Conservation (phyloP, 2,888 invertebrate genomes). For the Ischnura elegans region DNA sequence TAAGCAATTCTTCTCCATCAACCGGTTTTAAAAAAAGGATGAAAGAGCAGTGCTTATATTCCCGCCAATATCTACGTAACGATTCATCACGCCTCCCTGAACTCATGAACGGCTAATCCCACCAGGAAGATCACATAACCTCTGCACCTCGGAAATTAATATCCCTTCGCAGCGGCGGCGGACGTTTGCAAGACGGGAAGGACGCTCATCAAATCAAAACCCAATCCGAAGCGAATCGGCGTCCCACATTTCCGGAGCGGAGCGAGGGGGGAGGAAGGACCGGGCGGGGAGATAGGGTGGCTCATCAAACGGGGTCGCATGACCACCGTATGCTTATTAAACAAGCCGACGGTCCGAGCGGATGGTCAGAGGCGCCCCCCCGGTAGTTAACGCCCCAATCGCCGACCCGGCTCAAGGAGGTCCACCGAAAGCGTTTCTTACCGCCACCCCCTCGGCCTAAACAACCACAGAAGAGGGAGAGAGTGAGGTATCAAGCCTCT, state of each 20-base stretch:
- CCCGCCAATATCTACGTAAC: not conserved
- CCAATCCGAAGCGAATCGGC: constrained; percentile 14
- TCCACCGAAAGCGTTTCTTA: not conserved
- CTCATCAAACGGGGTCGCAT: constrained; percentile 39
- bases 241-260: not conserved
- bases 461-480: constrained; percentile 5
- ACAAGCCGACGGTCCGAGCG: constrained; percentile 10
- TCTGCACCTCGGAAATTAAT: not conserved
- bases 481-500: not conserved
- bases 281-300: not conserved
- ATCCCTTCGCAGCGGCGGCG: not conserved
- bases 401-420: not conserved
- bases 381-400: constrained; percentile 61
- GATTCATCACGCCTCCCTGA: not conserved
- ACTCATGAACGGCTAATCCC: not conserved
- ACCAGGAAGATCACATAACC: not conserved
- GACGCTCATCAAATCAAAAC: constrained; percentile 12
- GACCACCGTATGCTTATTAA: constrained; percentile 42
- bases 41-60: not conserved
- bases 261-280: not conserved
- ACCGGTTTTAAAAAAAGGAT: not conserved
- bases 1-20: no score
- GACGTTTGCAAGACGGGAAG: constrained; percentile 25
- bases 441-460: not conserved
- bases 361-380: not conserved